phyloP scores from a whole-genome alignment of 2,113 vertebrate genomes.

The Nicator chloris region DNA sequence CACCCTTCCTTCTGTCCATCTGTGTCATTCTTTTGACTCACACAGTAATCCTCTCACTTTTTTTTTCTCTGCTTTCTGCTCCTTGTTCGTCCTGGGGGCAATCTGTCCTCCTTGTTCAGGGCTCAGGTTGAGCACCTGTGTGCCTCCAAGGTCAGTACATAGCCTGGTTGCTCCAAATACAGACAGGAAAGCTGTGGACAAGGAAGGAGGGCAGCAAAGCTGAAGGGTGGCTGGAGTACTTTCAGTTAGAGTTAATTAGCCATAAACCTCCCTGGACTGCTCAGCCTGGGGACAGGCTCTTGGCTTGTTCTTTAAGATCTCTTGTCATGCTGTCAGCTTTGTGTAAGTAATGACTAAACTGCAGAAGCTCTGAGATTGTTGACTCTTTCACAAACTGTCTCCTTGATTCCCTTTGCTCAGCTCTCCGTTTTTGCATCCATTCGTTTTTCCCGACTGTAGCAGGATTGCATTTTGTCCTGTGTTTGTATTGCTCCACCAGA shows the following conservation, averaged over 20 bases:
- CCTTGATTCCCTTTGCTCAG: not conserved
- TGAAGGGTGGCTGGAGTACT: not conserved
- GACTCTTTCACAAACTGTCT: not conserved
- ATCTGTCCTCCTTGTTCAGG: not conserved
- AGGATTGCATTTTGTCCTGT: not conserved
- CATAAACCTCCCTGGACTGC: not conserved
- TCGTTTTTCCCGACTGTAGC: not conserved
- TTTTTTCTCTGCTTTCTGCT: not conserved
- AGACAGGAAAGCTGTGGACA: not conserved
- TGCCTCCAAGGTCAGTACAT: not conserved
- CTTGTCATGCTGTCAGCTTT: not conserved
- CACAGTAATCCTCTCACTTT: not conserved
- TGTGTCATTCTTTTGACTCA: not conserved
- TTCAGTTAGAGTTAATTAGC: not conserved
- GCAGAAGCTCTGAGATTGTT: not conserved
- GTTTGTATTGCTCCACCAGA: not conserved
- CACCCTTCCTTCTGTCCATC: not conserved
- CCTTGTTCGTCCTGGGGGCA: not conserved
- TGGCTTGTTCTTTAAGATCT: not conserved
- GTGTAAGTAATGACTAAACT: not conserved
- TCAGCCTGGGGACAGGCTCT: not conserved
- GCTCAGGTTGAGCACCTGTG: not conserved
- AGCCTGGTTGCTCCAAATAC: not conserved
- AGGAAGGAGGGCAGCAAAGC: not conserved
- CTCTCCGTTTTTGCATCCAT: not conserved